These are phyloP conservation scores for Ochlodes sylvanus DNA, from an alignment of 2,888 invertebrate genomes.

Conservation along the genomic window DNA sequence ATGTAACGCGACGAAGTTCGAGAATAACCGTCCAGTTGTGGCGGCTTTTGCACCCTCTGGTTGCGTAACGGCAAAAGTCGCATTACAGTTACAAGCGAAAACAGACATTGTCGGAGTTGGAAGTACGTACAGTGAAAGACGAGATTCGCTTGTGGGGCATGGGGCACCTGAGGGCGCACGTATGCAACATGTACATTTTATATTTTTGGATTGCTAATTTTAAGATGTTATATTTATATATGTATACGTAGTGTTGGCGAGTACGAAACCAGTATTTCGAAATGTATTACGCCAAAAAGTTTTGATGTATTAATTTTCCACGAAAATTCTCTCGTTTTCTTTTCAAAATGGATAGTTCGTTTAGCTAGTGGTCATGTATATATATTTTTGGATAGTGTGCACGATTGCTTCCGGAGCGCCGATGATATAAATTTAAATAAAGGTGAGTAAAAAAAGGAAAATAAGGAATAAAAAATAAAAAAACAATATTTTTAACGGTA, in stretches of 20 bases:
- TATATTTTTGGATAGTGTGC: conserved; percentile 81
- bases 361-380: conserved; percentile 84
- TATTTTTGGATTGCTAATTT: conserved; percentile 86
- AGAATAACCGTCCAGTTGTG: conserved; percentile 82
- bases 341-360: conserved; percentile 73
- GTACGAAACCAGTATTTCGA: conserved; percentile 82
- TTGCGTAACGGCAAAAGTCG: conserved; percentile 69
- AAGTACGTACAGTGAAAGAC: conserved; percentile 47
- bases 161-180: conserved; percentile 76
- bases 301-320: conserved; percentile 84
- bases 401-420: conserved; percentile 77
- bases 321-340: conserved; percentile 70
- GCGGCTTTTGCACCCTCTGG: conserved; percentile 80
- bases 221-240: conserved; percentile 86
- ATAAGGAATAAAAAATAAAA: conserved; percentile 50
- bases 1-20: conserved; percentile 76
- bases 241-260: conserved; percentile 83
- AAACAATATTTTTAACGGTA: conserved; percentile 74
- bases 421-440: conserved; percentile 51
- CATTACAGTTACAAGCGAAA: conserved; percentile 61
- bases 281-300: conserved; percentile 82
- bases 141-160: conserved; percentile 63
- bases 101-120: conserved; percentile 49
- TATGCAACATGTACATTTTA: conserved; percentile 83
- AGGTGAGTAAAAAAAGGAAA: conserved; percentile 50